Percentiles rank a stretch among this genome's conserved stretches.
These are phyloP conservation scores for Eueides isabella DNA, from an alignment of 1,140 invertebrate genomes.

Conservation along the genomic window DNA sequence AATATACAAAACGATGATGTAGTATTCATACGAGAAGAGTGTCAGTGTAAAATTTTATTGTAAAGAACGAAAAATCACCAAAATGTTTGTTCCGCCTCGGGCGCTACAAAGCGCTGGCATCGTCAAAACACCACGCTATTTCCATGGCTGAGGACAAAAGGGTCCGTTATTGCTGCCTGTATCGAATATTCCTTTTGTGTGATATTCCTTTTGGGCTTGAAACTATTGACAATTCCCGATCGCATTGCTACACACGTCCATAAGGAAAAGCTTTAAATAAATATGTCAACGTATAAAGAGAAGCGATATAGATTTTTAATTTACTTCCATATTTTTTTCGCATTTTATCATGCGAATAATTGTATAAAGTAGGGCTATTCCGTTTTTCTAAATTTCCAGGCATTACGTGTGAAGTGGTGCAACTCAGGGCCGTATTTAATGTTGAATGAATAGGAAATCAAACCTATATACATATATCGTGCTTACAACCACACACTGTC, in stretches of 20 bases:
- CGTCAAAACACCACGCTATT: slow-evolving; percentile 22
- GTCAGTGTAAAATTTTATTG: background rate
- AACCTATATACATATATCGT: too few species aligned
- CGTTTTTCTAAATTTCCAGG: too few species aligned
- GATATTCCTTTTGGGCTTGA: slow-evolving; percentile 15
- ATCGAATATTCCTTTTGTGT: slow-evolving; percentile 16
- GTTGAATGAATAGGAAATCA: too few species aligned
- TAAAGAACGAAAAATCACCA: background rate
- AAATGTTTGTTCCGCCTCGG: slow-evolving; percentile 17
- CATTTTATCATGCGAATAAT: too few species aligned
- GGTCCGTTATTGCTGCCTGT: slow-evolving; percentile 21
- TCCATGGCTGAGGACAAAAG: slow-evolving; percentile 19
- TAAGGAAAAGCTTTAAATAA: background rate
- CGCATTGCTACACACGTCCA: background rate
- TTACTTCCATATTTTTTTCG: too few species aligned
- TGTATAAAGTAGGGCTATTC: too few species aligned
- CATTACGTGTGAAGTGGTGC: too few species aligned
- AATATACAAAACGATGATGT: too few species aligned
- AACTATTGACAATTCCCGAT: slow-evolving; percentile 18
- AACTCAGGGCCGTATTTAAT: too few species aligned
- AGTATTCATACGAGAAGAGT: background rate
- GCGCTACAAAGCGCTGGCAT: slow-evolving; percentile 11
- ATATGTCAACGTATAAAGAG: background rate
- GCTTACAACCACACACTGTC: too few species aligned
- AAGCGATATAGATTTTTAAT: background rate